Evolutionary conservation across 2,113 vertebrate species (phyloP), one percentile per base, ranked within the genome.

Genomic region (Mastomys coucha): DNA sequence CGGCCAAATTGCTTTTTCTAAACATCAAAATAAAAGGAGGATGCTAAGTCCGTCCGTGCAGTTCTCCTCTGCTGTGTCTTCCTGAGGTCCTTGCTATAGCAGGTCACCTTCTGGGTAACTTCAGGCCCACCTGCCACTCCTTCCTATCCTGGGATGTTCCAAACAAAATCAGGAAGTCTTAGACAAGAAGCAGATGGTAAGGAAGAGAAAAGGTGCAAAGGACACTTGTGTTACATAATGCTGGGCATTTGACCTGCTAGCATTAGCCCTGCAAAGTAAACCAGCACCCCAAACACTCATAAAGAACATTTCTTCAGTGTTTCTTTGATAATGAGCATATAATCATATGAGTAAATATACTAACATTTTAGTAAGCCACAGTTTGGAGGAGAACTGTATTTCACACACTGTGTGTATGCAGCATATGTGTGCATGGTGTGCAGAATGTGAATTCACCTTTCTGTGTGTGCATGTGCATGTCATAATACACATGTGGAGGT

Each of bases 221-320:
- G 53, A 58, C n/a, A 82, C 39, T 53, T 95, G 78, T 82, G 73
- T 95, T 96, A 97, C 51, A 88, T 98, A 91, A 96, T 7, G 2
- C 80, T 20, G 86, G 91, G 56, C 92, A 49, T 20, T 0, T 5
- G 95, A 73, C 70, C 85, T 94, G 73, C 51, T 70, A 20, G 65
- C 72, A 76, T 45, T 45, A 51, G 65, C 51, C 63, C 36, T 53
- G 65, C 65, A 58, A 19, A 87, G 65, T 42, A 85, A 97, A 87
- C 67, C 45, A 86, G 4, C 7, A 90, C 56, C 94, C 72, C 49
- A 89, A 86, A 72, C 1, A 70, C n/a, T 20, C 45, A 65, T 80
- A 88, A 93, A 93, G 39, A 78, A 42, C 91, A 33, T 17, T 58
- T 0, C 51, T 33, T 56, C 45, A 7, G 10, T 58, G 31, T 85